phyloP scores from a whole-genome alignment of 2,797 vertebrate genomes.

The Melanogrammus aeglefinus region DNA sequence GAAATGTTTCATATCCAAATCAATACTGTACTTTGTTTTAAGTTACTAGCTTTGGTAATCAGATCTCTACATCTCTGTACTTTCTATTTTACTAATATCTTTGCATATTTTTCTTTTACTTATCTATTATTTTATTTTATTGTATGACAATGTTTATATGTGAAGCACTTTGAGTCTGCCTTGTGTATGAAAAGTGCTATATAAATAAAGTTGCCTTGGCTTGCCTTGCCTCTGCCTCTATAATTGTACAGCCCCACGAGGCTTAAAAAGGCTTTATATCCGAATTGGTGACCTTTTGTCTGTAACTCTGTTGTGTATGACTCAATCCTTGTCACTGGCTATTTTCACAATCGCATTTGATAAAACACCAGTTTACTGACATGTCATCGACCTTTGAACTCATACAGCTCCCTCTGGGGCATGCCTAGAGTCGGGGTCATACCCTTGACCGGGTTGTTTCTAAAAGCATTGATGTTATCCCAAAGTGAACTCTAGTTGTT shows the following conservation, averaged over 20 bases:
- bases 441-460: slow-evolving; percentile 1
- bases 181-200: no score
- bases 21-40: neutral
- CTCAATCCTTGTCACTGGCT: neutral
- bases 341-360: neutral
- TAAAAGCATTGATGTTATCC: neutral
- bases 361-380: neutral
- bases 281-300: slow-evolving; percentile 10
- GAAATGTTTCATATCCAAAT: neutral
- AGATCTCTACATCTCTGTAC: slow-evolving; percentile 4
- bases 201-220: no score
- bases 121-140: no score
- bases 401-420: no score
- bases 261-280: neutral
- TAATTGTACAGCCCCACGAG: neutral
- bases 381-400: no score
- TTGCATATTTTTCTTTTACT: no score
- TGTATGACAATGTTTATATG: no score
- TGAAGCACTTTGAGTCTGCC: no score
- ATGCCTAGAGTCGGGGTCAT: neutral
- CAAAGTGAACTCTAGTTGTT: neutral
- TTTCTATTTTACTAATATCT: no score
- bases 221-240: no score
- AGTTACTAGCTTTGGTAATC: neutral
- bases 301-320: slow-evolving; percentile 3